Base-by-base conservation (phyloP, 2,888 invertebrate genomes). In the Idaea biselata region DNA sequence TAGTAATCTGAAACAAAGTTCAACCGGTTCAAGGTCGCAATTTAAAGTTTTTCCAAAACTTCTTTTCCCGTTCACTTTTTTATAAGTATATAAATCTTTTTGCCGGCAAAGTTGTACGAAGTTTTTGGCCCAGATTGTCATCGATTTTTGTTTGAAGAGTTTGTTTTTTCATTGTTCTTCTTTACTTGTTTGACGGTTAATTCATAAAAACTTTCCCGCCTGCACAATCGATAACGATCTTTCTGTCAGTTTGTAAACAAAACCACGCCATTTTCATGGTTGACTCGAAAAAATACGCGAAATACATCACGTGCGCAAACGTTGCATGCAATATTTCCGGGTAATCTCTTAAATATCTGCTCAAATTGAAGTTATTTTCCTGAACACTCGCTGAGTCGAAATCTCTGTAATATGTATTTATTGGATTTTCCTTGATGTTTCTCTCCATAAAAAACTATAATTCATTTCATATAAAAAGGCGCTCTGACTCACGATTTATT, bases 61-160 rank as follows among this genome's bases (percentile, higher is more conserved):
- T 90, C 86, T 83, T 84, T 91, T 88, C 85, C 87, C 90, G 85
- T 88, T 87, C 88, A 89, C 88, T 91, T 92, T 92, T 91, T 91
- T 91, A 89, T 90, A 91, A 90, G 91, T 91, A 87, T 92, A 93
- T 91, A 91, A 93, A 93, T 93, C 91, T 92, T 93, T 92, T 92
- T 90, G 91, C 83, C 91, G 88, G 85, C 88, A 79, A 89, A 93
- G 86, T 93, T 93, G 78, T 79, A 81, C 86, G 72, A 92, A 92
- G 91, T 92, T 91, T 91, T 91, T 91, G 92, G 89, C 92, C 93
- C 90, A 93, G 92, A 93, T 93, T 93, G 91, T 90, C 92, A 93
- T 93, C 93, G 93, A 93, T 93, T 93, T 93, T 93, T 93, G 91
- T 93, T 93, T 91, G 89, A 90, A 85, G 88, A 91, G 88, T 92